A percentile compares a stretch with the other conserved stretches of the same genome.
These are phyloP conservation scores for Rousettus leschenaultii DNA, from an alignment of 2,113 vertebrate species.

Conservation along the genomic window DNA sequence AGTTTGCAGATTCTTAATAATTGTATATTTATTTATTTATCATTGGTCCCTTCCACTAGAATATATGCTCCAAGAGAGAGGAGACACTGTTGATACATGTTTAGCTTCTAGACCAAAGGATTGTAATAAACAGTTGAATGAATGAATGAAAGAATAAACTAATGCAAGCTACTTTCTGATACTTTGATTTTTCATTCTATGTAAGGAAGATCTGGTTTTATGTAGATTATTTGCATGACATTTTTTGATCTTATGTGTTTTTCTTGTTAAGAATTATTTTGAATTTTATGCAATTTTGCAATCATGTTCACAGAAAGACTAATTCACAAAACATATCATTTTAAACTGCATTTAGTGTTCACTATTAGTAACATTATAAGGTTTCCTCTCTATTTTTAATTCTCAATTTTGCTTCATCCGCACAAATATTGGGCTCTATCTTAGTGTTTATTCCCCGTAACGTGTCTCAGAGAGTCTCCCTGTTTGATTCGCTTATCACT, in stretches of 20 bases:
- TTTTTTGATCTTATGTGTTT: background rate
- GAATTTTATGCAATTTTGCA: background rate
- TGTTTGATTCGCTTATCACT: background rate
- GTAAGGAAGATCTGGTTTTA: background rate
- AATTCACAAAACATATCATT: no score
- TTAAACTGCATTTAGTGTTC: background rate
- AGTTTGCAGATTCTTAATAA: background rate
- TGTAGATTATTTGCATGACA: background rate
- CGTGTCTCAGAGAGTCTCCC: background rate
- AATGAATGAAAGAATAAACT: background rate
- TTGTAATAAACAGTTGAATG: background rate
- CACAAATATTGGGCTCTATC: background rate
- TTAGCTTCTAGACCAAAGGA: background rate
- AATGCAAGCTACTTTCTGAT: background rate
- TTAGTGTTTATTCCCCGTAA: background rate
- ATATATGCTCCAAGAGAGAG: background rate
- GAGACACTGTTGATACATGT: background rate
- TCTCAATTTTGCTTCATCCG: background rate
- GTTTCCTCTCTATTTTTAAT: background rate
- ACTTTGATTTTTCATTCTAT: background rate
- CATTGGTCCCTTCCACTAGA: background rate
- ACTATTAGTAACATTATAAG: background rate
- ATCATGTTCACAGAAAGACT: background rate
- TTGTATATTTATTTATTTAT: background rate
- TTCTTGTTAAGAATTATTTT: background rate